Conservation (phyloP, 2,797 vertebrate species). For the Denticeps clupeoides region DNA sequence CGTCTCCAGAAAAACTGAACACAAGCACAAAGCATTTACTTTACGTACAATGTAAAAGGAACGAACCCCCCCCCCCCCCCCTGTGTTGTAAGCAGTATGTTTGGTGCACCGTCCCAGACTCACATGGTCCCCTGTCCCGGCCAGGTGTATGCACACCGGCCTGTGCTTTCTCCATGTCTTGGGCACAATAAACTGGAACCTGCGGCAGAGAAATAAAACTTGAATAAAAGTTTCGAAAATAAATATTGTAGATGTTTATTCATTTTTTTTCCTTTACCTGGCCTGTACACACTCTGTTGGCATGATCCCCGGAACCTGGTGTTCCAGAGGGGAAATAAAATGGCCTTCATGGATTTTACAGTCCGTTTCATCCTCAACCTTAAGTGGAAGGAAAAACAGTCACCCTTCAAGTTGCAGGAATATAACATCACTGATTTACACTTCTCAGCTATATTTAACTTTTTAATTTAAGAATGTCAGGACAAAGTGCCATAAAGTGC, state of each 20-base stretch:
- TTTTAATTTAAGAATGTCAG: too few species aligned
- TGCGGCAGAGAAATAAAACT: conserved; percentile 31
- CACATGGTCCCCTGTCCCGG: conserved; percentile 95
- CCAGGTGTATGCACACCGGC: conserved; percentile 91
- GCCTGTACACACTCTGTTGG: conserved; percentile 81
- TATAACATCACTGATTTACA: neutral
- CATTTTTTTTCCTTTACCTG: conserved; percentile 56
- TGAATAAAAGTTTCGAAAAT: neutral
- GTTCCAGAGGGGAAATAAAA: conserved; percentile 85
- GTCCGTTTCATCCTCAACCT: conserved; percentile 83
- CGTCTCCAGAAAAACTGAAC: conserved; percentile 86
- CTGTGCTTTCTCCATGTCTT: conserved; percentile 79
- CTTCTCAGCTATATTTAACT: too few species aligned
- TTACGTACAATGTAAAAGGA: too few species aligned
- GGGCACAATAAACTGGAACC: conserved; percentile 92
- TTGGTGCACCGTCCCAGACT: conserved; percentile 33
- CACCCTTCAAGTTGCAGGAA: neutral
- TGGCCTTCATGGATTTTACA: conserved; percentile 85
- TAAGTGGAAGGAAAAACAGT: conserved; percentile 7
- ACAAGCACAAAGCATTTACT: conserved; percentile 4
- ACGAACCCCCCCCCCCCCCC: too few species aligned
- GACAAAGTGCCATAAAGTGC: too few species aligned
- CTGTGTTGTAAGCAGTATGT: too few species aligned
- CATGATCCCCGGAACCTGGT: conserved; percentile 82
- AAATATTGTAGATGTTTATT: neutral